Conservation (phyloP, 2,797 vertebrate species). For the Crocodylus rhombifer region DNA sequence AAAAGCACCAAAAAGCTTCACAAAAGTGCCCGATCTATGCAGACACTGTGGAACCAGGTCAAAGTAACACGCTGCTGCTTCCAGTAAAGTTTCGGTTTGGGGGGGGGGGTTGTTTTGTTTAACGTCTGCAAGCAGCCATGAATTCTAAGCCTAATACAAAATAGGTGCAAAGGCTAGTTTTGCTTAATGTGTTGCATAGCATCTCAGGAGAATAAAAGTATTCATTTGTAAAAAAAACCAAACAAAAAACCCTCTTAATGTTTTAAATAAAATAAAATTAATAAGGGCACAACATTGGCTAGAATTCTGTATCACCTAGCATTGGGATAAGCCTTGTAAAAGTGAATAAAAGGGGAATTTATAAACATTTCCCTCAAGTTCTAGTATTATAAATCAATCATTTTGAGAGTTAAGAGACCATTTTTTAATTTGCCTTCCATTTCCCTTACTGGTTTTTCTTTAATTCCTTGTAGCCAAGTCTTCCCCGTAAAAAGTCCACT, state of each 20-base stretch:
- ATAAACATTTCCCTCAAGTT: not conserved
- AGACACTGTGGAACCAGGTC: too few relatives aligned
- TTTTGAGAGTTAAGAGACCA: not conserved
- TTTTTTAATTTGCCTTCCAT: not conserved
- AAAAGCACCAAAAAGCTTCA: too few relatives aligned
- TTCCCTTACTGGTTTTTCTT: not conserved
- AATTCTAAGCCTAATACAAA: conserved; percentile 23
- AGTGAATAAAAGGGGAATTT: not conserved
- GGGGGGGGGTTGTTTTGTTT: too few relatives aligned
- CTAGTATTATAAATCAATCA: not conserved
- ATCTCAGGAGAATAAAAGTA: not conserved
- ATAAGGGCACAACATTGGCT: not conserved
- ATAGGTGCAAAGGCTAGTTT: not conserved
- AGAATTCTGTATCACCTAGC: not conserved
- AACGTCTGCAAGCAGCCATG: not conserved
- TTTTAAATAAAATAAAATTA: not conserved
- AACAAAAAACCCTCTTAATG: not conserved
- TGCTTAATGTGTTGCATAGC: not conserved
- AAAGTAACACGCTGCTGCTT: too few relatives aligned
- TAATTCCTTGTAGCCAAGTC: not conserved
- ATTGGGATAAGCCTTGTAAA: not conserved
- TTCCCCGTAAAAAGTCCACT: not conserved
- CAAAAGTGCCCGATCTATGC: too few relatives aligned
- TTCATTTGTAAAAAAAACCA: not conserved
- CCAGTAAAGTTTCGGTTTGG: too few relatives aligned